Base-by-base conservation (phyloP, 2,797 vertebrate genomes). In the Fratercula arctica region DNA sequence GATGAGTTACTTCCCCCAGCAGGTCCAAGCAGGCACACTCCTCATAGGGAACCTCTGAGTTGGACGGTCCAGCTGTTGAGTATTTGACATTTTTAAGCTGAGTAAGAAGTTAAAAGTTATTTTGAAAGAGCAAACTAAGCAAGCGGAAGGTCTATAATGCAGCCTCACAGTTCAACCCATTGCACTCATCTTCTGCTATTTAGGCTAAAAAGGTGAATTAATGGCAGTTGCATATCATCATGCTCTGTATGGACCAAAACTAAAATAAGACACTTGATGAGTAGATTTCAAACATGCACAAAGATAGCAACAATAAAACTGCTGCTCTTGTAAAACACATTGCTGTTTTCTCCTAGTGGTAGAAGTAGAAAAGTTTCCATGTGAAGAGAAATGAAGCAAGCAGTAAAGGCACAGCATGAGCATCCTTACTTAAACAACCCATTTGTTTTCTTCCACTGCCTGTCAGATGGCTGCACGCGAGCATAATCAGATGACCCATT, bases 141-240 rank as follows among this genome's bases (percentile, higher is more conserved):
- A 67, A 85, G 35, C 4, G 2, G 60, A 80, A 93, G 25, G n/a
- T 80, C 60, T 70, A 0, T n/a, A 39, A 70, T 0, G 0, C 75
- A 83, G 43, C 14, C 28, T 33, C 18, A 66, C 56, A 2, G 11
- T 45, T 69, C 14, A 10, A 81, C 13, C n/a, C n/a, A 28, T 24
- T n/a, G n/a, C 33, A 84, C 13, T 6, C 57, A 63, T 3, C n/a
- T 64, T 41, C 46, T 61, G 35, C 39, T 54, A 23, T 17, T 29
- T 57, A 8, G 70, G 39, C 31, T 83, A 70, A 67, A 61, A 80
- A 45, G 18, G n/a, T n/a, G 31, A 60, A 39, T 57, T 76, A 60
- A 85, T 24, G 20, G 28, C n/a, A 51, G 10, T 26, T 46, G 28
- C 7, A 5, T 41, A 50, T 37, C 87, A 84, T 41, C 37, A n/a